A percentile compares a stretch with the other conserved stretches of the same genome.
phyloP scores from a whole-genome alignment of 2,797 vertebrate genomes.

The Garrulus glandarius region DNA sequence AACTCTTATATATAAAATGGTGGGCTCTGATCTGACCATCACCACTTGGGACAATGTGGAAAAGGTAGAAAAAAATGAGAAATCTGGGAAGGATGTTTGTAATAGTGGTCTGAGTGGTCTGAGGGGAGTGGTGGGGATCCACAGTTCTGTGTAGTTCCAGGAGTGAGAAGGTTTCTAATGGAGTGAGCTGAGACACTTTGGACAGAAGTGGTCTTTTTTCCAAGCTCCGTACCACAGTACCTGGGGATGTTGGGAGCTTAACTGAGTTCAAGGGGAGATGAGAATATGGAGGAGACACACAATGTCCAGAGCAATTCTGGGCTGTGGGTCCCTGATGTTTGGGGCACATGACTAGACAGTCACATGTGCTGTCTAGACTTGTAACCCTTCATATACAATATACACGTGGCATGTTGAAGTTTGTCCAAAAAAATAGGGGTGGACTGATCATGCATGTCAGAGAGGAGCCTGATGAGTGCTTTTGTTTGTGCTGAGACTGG shows the following conservation, averaged over 20 bases:
- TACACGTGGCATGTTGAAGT: neutral
- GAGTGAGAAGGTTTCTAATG: neutral
- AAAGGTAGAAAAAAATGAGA: neutral
- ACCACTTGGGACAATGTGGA: neutral
- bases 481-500: neutral
- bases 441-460: neutral
- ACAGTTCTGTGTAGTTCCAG: neutral
- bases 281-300: neutral
- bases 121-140: neutral
- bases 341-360: neutral
- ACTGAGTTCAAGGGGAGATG: neutral
- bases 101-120: neutral
- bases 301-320: neutral
- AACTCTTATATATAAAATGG: neutral
- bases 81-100: neutral
- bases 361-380: rapidly evolving
- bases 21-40: neutral
- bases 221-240: neutral
- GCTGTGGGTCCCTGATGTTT: neutral
- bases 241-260: neutral
- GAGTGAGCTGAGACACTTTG: neutral
- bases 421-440: neutral
- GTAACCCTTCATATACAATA: neutral
- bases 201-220: neutral
- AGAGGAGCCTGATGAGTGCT: neutral